phyloP scores from a whole-genome alignment of 23 tunicate species.

The Ciona savignyi region DNA sequence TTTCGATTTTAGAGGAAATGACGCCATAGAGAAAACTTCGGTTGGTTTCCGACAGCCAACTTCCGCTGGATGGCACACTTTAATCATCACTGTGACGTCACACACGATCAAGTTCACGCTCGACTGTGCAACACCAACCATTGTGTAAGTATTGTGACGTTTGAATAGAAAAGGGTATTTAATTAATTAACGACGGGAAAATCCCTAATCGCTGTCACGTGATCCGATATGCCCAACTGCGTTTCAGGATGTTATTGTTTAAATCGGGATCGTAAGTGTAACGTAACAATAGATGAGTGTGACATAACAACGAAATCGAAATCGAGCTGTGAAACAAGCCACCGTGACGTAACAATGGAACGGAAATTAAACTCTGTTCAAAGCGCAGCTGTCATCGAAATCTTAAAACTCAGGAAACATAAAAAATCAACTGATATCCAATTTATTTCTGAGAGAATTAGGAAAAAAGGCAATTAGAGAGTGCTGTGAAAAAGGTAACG shows the following conservation, averaged over 20 bases:
- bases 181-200: background rate
- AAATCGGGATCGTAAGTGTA: background rate
- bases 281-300: background rate
- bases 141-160: slow-evolving; percentile 6
- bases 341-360: background rate
- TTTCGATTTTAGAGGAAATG: slow-evolving; percentile 23
- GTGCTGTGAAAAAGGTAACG: background rate
- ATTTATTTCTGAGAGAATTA: no score
- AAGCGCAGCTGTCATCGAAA: background rate
- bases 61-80: slow-evolving; percentile 55
- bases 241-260: background rate
- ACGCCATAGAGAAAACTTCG: slow-evolving; percentile 6
- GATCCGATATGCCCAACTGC: no score
- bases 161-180: no score
- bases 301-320: background rate
- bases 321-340: background rate
- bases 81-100: slow-evolving; percentile 28
- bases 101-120: slow-evolving; percentile 27
- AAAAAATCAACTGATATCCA: no score
- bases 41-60: background rate
- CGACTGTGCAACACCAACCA: slow-evolving; percentile 24
- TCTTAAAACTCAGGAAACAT: no score
- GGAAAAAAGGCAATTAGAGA: background rate
- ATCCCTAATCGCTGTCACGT: background rate
- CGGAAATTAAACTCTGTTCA: background rate